phyloP scores from a whole-genome alignment of 2,113 vertebrate genomes.

The Semicossyphus pulcher region DNA sequence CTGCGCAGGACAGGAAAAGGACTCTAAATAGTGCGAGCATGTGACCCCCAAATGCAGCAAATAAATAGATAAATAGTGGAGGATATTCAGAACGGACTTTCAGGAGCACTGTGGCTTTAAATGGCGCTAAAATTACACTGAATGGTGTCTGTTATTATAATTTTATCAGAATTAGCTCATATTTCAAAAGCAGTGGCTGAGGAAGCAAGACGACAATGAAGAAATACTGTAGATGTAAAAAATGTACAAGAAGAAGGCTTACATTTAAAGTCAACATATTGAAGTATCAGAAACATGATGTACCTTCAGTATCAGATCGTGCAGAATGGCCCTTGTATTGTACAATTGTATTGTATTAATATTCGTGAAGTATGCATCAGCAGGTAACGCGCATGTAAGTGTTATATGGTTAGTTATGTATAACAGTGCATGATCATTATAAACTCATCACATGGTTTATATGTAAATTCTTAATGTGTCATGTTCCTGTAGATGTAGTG shows the following conservation, averaged over 20 bases:
- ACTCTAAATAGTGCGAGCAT: slow-evolving; percentile 44
- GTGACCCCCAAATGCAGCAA: slow-evolving; percentile 45
- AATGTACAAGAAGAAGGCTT: background rate
- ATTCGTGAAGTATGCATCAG: background rate
- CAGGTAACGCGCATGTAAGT: background rate
- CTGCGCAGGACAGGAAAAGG: slow-evolving; percentile 65
- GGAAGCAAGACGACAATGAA: background rate
- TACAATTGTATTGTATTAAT: too few relatives aligned
- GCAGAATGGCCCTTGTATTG: background rate
- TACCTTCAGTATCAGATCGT: background rate
- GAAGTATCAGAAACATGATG: background rate
- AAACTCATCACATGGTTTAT: too few relatives aligned
- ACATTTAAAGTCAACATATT: background rate
- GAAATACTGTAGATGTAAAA: background rate
- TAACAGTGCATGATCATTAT: too few relatives aligned
- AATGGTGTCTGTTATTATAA: background rate
- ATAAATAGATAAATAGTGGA: slow-evolving; percentile 45
- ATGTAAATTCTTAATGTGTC: too few relatives aligned
- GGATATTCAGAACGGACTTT: slow-evolving; percentile 26
- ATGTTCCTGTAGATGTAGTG: too few relatives aligned
- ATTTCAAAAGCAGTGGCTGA: background rate
- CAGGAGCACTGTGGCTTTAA: background rate
- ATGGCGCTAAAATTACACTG: background rate
- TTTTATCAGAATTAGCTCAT: background rate
- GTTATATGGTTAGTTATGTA: background rate